phyloP scores from a whole-genome alignment of 2,113 vertebrate genomes.

The Clarias batrachus region DNA sequence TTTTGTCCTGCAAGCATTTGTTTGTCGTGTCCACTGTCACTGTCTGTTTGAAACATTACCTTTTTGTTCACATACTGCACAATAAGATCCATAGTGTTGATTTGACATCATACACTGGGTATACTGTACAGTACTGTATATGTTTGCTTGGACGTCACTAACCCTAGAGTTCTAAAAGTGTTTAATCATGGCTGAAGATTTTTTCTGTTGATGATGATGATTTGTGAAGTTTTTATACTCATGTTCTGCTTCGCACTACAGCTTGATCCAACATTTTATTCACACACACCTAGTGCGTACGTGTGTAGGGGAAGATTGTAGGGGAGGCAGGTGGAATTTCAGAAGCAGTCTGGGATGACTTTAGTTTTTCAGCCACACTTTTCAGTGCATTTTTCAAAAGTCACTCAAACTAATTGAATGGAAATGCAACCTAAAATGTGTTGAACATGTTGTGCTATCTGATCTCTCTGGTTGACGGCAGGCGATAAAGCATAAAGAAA shows the following conservation, averaged over 20 bases:
- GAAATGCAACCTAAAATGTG: not conserved
- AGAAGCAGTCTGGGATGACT: not conserved
- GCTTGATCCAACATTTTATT: not conserved
- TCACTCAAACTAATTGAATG: not conserved
- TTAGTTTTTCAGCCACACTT: not conserved
- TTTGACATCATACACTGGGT: no score
- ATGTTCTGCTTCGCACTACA: not conserved
- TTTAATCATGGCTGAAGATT: not conserved
- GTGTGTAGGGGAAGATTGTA: not conserved
- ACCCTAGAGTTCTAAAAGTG: no score
- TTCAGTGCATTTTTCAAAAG: not conserved
- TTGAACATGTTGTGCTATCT: not conserved
- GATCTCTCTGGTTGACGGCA: not conserved
- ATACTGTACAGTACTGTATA: no score
- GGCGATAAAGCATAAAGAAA: not conserved
- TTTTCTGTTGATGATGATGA: not conserved
- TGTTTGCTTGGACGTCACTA: no score
- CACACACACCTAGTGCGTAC: not conserved
- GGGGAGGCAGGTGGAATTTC: not conserved
- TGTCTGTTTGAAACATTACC: not conserved
- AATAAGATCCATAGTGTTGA: no score
- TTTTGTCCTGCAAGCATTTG: rapidly evolving
- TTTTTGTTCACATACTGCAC: not conserved
- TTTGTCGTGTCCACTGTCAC: not conserved
- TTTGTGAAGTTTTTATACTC: not conserved